Evolutionary conservation across 2,113 vertebrate genomes (phyloP), one percentile per base, ranked within the genome.

Genomic region (Dipodomys merriami): DNA sequence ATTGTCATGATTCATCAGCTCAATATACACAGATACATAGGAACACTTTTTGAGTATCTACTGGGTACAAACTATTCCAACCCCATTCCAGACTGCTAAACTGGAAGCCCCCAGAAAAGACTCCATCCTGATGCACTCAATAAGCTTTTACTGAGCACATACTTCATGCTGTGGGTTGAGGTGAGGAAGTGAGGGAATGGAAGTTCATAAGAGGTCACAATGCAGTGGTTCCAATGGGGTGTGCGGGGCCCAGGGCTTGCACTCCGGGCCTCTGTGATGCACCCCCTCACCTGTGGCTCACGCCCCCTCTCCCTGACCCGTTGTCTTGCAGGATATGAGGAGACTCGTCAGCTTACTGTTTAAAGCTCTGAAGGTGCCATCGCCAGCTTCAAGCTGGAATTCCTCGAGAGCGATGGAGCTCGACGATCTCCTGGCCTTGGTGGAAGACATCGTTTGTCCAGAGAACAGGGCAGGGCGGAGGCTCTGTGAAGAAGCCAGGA

Each of bases 311-410:
- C 18, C 29, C 22, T 7, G 16, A 29, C 74, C 53, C 15, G 30
- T 29, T 73, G 23, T 91, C 83, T 94, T 69, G 90, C 96, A 99
- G 99, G 99, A 99, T 85, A 97, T 99, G 85, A 98, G 98, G 97
- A 98, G 98, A 97, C 98, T 99, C 79, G 98, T 98, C 73, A 98
- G 96, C 94, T 99, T 98, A 0, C 98, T 99, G 62, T 98, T 98
- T 65, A 99, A 98, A 96, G 98, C 96, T 83, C 97, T 99, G 97
- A 99, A 98, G 97, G 95, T 96, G 96, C 98, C 98, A 3, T 64
- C 98, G 12, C 98, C 98, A 35, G 87, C 95, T 92, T 96, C 96
- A 30, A 97, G 97, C 86, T 77, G 97, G 83, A 97, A 97, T 69
- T 96, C 97, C 23, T 96, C 97, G 67, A 98, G 98, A 94, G 96